Conservation (phyloP, 2,888 invertebrate genomes). For the Pedicia rivosa region DNA sequence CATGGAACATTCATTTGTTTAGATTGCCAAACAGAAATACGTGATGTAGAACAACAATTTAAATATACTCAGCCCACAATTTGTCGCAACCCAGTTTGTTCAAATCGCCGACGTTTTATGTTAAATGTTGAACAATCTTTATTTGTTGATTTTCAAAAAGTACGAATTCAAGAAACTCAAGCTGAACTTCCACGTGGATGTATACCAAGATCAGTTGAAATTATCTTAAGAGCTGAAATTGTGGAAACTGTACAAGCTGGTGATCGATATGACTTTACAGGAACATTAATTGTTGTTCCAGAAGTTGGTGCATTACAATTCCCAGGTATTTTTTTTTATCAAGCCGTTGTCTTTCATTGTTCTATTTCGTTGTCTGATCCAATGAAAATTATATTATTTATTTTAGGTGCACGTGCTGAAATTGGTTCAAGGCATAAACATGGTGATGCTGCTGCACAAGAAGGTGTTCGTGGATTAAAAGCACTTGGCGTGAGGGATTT, state of each 20-base stretch:
- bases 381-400: no score
- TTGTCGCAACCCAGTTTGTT: slow-evolving; percentile 91
- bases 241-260: slow-evolving; percentile 87
- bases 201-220: slow-evolving; percentile 90
- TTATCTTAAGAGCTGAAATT: slow-evolving; percentile 85
- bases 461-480: slow-evolving; percentile 70
- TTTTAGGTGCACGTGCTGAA: slow-evolving; percentile 77
- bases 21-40: slow-evolving; percentile 88
- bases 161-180: slow-evolving; percentile 94
- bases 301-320: slow-evolving; percentile 78
- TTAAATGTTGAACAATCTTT: slow-evolving; percentile 84
- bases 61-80: slow-evolving; percentile 93
- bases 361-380: no score
- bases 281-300: slow-evolving; percentile 92
- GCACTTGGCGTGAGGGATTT: slow-evolving; percentile 75
- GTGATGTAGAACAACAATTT: slow-evolving; percentile 95
- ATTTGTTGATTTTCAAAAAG: slow-evolving; percentile 98
- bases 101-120: slow-evolving; percentile 77
- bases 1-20: slow-evolving; percentile 81
- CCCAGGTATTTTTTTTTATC: no score
- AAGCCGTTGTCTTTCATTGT: no score
- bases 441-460: slow-evolving; percentile 57
- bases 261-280: slow-evolving; percentile 81
- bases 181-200: slow-evolving; percentile 91
- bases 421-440: slow-evolving; percentile 54